Evolutionary conservation across 2,888 invertebrate genomes (phyloP).

Genomic region (Caenorhabditis afra): DNA sequence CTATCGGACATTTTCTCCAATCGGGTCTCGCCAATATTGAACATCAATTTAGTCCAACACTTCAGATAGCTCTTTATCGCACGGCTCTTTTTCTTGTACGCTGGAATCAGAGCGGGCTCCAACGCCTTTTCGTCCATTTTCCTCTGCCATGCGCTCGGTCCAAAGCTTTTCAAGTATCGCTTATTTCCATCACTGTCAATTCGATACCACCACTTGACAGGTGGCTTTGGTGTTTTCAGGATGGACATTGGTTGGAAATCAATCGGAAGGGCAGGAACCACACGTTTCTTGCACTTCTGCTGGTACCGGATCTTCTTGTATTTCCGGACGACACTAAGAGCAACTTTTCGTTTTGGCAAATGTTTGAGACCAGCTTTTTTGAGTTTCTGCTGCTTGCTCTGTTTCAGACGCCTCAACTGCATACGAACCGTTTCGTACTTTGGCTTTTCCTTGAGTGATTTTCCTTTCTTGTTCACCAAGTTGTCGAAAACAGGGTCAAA

Average conservation of each 20-base stretch:
- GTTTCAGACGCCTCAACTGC: conserved; percentile 21
- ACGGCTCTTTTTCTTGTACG: background rate
- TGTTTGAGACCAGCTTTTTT: background rate
- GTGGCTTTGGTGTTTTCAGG: conserved; percentile 22
- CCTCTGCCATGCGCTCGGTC: conserved; percentile 37
- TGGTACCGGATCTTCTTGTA: conserved; percentile 27
- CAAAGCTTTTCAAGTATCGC: conserved; percentile 16
- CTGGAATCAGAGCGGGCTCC: background rate
- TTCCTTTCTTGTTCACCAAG: background rate
- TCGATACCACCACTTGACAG: conserved; percentile 12
- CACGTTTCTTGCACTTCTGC: conserved; percentile 1
- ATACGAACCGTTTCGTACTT: conserved; percentile 13
- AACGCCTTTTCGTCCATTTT: conserved; percentile 8
- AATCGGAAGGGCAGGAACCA: background rate
- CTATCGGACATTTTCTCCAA: background rate
- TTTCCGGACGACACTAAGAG: conserved; percentile 15
- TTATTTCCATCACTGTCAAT: conserved; percentile 34
- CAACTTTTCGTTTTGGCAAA: conserved; percentile 1
- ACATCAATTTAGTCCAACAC: conserved; percentile 4
- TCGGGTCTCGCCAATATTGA: background rate
- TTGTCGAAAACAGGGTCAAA: conserved; percentile 6
- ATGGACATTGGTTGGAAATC: conserved; percentile 34
- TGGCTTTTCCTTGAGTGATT: background rate
- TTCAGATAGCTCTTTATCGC: conserved; percentile 17
- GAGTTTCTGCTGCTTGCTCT: background rate